Evolutionary conservation across 53 echinoderm and acorn worm genomes (phyloP).

Genomic region (Temnopleurus reevesii): DNA sequence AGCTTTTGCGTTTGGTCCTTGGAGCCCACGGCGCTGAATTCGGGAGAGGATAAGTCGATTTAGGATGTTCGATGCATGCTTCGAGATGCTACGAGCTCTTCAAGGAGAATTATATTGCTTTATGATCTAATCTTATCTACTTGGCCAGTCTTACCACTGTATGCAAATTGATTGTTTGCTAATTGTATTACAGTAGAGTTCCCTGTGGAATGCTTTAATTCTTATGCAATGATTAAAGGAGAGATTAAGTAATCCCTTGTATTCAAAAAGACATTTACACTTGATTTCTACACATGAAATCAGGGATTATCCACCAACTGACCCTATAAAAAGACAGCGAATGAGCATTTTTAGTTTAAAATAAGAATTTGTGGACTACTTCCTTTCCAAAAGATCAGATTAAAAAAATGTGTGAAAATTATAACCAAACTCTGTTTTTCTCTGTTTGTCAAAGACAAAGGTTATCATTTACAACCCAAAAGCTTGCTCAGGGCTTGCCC

Average conservation of each 20-base stretch:
- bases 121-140: constrained; percentile 1
- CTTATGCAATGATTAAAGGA: neutral
- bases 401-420: no score
- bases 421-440: no score
- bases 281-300: no score
- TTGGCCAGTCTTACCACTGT: neutral
- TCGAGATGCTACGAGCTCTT: neutral
- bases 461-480: no score
- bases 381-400: no score
- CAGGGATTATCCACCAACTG: no score
- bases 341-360: no score
- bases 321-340: no score
- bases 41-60: constrained; percentile 31
- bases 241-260: neutral
- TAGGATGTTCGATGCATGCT: constrained; percentile 2
- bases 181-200: constrained; percentile 13
- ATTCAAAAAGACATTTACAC: neutral
- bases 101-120: neutral
- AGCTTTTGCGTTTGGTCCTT: neutral
- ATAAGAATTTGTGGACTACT: no score
- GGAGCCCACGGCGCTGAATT: neutral
- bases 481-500: no score
- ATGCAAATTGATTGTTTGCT: constrained; percentile 20
- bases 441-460: no score
- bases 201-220: neutral